Conservation (phyloP, 2,888 invertebrate genomes). For the Gortyna flavago region DNA sequence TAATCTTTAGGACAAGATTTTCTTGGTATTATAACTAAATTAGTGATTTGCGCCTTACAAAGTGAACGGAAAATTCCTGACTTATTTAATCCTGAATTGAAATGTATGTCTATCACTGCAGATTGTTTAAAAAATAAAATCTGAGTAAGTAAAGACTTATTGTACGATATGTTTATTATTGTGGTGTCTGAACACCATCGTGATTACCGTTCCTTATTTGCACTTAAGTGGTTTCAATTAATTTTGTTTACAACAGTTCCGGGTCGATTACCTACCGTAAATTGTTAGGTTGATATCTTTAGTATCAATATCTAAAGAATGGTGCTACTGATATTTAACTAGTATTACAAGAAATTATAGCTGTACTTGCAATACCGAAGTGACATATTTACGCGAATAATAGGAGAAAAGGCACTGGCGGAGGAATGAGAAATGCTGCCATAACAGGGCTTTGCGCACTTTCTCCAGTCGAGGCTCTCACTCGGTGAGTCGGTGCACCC, state of each 20-base stretch:
- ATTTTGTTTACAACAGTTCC: slow-evolving; percentile 50
- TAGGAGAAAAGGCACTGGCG: slow-evolving; percentile 80
- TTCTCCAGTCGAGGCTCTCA: slow-evolving; percentile 80
- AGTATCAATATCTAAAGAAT: slow-evolving; percentile 43
- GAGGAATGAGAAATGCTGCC: slow-evolving; percentile 86
- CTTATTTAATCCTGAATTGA: background rate
- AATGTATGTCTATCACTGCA: background rate
- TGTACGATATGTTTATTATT: slow-evolving; percentile 19
- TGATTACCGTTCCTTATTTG: slow-evolving; percentile 37
- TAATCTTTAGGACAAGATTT: slow-evolving; percentile 26
- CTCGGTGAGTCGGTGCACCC: slow-evolving; percentile 72
- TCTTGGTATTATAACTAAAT: slow-evolving; percentile 14
- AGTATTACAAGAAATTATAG: slow-evolving; percentile 67
- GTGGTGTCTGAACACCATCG: slow-evolving; percentile 17
- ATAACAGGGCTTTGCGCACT: slow-evolving; percentile 86
- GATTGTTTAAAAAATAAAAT: background rate
- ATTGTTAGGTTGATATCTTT: slow-evolving; percentile 36
- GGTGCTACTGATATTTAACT: slow-evolving; percentile 56
- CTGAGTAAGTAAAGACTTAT: background rate
- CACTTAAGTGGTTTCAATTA: slow-evolving; percentile 39
- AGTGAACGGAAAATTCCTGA: background rate
- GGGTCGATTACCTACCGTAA: slow-evolving; percentile 37
- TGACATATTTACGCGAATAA: slow-evolving; percentile 82
- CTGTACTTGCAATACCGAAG: slow-evolving; percentile 71
- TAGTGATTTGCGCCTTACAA: background rate